These are phyloP conservation scores for Cynocephalus volans DNA, from an alignment of 2,113 vertebrate genomes.

Conservation along the genomic window DNA sequence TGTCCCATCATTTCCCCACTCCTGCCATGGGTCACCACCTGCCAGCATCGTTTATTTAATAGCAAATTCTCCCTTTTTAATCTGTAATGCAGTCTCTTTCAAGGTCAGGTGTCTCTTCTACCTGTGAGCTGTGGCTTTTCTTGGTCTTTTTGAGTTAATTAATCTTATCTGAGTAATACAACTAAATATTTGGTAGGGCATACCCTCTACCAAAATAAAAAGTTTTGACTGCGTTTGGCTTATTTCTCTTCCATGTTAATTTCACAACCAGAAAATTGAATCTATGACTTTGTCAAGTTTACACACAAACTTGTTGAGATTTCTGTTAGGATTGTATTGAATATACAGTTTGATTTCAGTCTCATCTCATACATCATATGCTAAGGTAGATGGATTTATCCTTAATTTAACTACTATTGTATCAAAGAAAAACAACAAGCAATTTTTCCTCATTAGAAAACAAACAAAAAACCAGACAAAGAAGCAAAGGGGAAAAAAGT, in stretches of 20 bases:
- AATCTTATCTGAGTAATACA: background rate
- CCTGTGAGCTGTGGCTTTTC: background rate
- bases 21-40: background rate
- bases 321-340: slow-evolving; percentile 15
- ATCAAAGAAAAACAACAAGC: background rate
- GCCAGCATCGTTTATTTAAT: background rate
- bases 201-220: background rate
- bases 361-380: background rate
- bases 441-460: background rate
- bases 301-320: background rate
- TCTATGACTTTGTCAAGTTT: background rate
- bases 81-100: background rate
- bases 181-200: background rate
- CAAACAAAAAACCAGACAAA: background rate
- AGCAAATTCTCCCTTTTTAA: background rate
- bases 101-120: background rate
- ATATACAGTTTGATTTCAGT: background rate
- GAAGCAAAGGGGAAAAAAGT: background rate
- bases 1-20: fast-evolving
- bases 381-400: background rate
- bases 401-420: background rate
- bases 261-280: slow-evolving; percentile 6
- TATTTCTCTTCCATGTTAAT: background rate
- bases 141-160: background rate
- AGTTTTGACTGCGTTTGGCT: background rate